Base-by-base conservation (phyloP, 2,113 vertebrate genomes). In the Xenus cinereus region DNA sequence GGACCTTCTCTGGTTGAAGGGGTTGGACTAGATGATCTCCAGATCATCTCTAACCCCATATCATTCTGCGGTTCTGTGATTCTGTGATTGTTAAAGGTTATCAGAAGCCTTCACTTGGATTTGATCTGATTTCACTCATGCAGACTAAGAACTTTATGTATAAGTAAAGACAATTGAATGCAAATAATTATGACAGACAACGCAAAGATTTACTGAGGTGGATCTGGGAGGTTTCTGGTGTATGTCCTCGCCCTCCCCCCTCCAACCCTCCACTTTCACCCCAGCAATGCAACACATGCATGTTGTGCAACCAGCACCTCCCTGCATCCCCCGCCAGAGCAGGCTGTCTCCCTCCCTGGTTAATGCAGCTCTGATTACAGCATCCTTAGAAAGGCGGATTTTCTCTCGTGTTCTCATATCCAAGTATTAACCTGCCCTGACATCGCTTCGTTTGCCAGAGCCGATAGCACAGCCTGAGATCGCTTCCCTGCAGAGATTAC, bases 341-440 rank as follows among this genome's bases (percentile, higher is more conserved):
- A 67, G 66, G 53, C 71, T 82, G 74, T 33, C 74, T 82, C 81
- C 22, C 2, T 59, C 77, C 51, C 69, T 64, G 54, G n/a, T 54
- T 90, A 84, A 81, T 66, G 91, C 83, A 73, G 50, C 86, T 74
- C 50, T 81, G 83, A 74, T 80, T 78, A 92, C 63, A 80, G 74
- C 45, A 73, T 85, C 84, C 71, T 93, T 80, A 80, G 76, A 84
- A 90, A 85, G 79, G 60, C 7, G 1, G 87, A 77, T 95, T 95
- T 96, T 87, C 96, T 93, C 95, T 60, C 3, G 1, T 41, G 3
- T 80, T 96, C 88, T 89, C 66, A 57, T 64, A 63, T 56, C 80
- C 84, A 59, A 72, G 73, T 72, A 91, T 87, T 92, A 92, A 96
- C 91, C 81, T 84, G 84, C 77, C 45, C 66, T 92, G 91, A 91